These are phyloP conservation scores for Brachyptera risi DNA, from an alignment of 2,888 invertebrate genomes.

Conservation along the genomic window DNA sequence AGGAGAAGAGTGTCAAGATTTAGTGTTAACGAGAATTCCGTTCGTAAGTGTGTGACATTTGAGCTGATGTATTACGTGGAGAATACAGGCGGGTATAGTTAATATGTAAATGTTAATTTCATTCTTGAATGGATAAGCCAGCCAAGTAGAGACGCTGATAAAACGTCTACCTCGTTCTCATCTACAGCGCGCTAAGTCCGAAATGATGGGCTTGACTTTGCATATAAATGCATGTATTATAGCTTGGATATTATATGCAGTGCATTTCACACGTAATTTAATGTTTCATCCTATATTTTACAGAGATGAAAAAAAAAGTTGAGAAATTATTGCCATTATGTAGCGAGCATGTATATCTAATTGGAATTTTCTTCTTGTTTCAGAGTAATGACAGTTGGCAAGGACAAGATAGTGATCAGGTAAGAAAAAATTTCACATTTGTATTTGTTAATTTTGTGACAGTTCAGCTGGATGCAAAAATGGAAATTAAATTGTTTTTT, in stretches of 20 bases:
- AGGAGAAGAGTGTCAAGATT: too few relatives aligned
- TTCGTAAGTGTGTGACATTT: too few relatives aligned
- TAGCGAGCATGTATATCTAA: not conserved
- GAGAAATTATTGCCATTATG: not conserved
- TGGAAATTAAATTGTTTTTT: too few relatives aligned
- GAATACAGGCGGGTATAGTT: too few relatives aligned
- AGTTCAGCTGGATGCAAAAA: too few relatives aligned
- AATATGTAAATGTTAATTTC: not conserved
- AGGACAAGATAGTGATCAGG: conserved; percentile 57
- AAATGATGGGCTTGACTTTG: not conserved
- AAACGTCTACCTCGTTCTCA: too few relatives aligned
- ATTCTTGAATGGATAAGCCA: not conserved
- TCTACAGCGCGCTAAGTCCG: too few relatives aligned
- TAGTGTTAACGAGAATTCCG: too few relatives aligned
- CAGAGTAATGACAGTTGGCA: conserved; percentile 61
- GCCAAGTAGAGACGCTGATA: too few relatives aligned
- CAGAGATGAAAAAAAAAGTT: not conserved
- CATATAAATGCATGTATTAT: conserved; percentile 20
- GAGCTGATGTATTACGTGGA: too few relatives aligned
- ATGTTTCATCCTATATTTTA: not conserved
- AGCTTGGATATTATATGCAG: not conserved
- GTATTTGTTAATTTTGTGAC: too few relatives aligned
- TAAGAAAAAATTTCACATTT: conserved; percentile 43
- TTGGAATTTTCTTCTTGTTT: conserved; percentile 43
- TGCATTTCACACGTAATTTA: not conserved